Evolutionary conservation across 2,797 vertebrate genomes (phyloP).

Genomic region (Falco rusticolus): DNA sequence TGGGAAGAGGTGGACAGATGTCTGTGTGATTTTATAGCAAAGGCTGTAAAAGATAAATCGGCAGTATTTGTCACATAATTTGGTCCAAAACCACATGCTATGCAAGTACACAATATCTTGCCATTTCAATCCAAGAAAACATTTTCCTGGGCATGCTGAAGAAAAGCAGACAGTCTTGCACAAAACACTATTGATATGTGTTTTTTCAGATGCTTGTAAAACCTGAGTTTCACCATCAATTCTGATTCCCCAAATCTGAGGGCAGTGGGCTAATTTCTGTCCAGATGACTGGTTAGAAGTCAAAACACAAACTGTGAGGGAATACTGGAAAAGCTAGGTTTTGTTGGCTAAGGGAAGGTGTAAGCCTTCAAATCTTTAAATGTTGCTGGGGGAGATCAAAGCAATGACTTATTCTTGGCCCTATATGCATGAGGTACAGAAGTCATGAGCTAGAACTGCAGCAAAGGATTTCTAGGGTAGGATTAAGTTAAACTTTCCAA

Average conservation of each 20-base stretch:
- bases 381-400: neutral
- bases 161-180: neutral
- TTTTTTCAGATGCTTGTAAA: neutral
- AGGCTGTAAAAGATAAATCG: no score
- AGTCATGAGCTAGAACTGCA: neutral
- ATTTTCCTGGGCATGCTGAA: neutral
- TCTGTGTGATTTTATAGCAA: neutral
- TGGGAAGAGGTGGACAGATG: neutral
- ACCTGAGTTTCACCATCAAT: neutral
- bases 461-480: neutral
- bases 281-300: neutral
- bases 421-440: neutral
- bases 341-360: neutral
- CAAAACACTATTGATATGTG: neutral
- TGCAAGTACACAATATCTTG: neutral
- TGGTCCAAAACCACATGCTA: neutral
- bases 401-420: neutral
- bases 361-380: neutral
- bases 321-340: neutral
- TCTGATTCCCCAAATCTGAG: fast-evolving
- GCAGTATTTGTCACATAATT: fast-evolving
- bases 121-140: neutral
- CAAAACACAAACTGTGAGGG: neutral
- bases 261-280: neutral
- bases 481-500: neutral